Evolutionary conservation across 2,113 vertebrate genomes (phyloP).

Genomic region (Emydocephalus ijimae): DNA sequence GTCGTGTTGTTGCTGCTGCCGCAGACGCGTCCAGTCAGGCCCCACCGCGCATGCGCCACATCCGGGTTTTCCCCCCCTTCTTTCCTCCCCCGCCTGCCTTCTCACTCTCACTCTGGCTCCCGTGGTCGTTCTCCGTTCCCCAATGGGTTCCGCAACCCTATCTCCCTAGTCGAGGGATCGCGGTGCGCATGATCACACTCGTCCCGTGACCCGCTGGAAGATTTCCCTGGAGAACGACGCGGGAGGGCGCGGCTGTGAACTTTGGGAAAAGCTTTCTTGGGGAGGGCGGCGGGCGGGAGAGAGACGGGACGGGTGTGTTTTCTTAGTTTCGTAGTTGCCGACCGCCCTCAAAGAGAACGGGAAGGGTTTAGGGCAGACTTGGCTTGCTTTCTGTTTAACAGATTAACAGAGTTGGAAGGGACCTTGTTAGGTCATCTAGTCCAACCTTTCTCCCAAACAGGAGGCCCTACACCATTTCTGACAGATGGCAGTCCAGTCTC

Average conservation of each 20-base stretch:
- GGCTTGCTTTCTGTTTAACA: neutral
- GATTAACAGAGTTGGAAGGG: too few species aligned
- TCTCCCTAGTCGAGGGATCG: neutral
- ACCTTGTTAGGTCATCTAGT: too few species aligned
- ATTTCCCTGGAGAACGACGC: neutral
- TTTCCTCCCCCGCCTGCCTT: neutral
- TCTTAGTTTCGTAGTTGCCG: neutral
- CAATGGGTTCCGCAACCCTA: neutral
- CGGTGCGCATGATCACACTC: neutral
- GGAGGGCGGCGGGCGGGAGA: neutral
- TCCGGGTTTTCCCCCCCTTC: neutral
- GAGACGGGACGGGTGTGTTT: too few species aligned
- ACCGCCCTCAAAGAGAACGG: neutral
- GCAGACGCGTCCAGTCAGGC: neutral
- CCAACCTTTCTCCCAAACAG: too few species aligned
- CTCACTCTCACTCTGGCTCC: neutral
- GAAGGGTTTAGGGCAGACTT: neutral
- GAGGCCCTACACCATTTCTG: too few species aligned
- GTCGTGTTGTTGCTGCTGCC: neutral
- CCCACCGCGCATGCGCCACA: conserved; percentile 15
- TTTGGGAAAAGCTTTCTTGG: neutral
- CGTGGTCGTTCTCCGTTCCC: neutral
- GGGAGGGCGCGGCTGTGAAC: neutral
- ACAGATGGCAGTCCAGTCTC: too few species aligned
- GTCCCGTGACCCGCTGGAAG: neutral